Base-by-base conservation (phyloP, 2,113 vertebrate species). In the Stegastes partitus region DNA sequence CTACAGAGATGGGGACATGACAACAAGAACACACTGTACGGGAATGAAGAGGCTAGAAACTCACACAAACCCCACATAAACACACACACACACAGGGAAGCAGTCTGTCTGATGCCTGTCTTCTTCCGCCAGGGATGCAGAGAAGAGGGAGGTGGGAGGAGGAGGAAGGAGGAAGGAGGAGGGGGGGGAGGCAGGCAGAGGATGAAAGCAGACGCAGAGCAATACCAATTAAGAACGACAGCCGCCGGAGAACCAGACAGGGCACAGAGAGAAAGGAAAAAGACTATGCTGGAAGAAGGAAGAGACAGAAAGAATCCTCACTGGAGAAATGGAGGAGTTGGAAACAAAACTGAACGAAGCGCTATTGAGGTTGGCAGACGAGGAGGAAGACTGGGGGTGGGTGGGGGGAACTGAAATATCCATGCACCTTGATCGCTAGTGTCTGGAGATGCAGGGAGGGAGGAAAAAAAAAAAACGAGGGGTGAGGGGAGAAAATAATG, bases 141-240 rank as follows among this genome's bases (percentile, higher is more conserved):
- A 59, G 66, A 56, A 83, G 58, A 75, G 34, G 63, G 66, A 66
- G 45, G 82, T 23, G 68, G 75, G 63, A 57, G 51, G 64, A 68
- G 50, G 53, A 74, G 63, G 58, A 75, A 28, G 63, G 66, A 66
- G 45, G 82, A 21, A 66, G 75, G 63, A 57, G 51, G 64, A 68
- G 50, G 53, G 72, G 63, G n/a, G 14, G 34, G 28, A 31, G n/a
- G 23, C 28, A 84, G 61, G 81, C 64, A 14, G 62, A 70, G 74
- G 89, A 89, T 91, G 88, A 92, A 90, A 89, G 83, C 80, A 90
- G 70, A 85, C 61, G 25, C 72, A 67, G 68, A 82, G 89, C 77
- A 90, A 89, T 71, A 86, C 89, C 85, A 92, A 92, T 92, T 91
- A 91, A 87, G 77, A 91, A 90, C 63, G 79, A 90, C 90, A 90